Base-by-base conservation (phyloP, 2,888 invertebrate genomes). In the Cephonodes hylas region DNA sequence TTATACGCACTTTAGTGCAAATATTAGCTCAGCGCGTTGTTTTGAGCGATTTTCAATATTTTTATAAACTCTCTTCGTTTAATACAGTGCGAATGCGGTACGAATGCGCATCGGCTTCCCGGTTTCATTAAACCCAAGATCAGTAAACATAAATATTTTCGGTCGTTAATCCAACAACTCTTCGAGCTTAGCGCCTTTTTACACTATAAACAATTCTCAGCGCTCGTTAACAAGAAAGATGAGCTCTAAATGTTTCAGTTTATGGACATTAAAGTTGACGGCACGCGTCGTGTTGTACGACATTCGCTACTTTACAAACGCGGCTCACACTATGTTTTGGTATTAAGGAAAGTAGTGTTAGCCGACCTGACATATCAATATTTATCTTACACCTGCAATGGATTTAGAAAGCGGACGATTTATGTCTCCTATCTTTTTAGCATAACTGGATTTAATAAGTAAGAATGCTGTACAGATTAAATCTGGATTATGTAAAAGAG, bases 161-260 rank as follows among this genome's bases (percentile, higher is more conserved):
- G 79, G 80, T 81, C 80, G 81, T 88, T 89, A 83, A 86, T 84
- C 72, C 77, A 71, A 74, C 79, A 80, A 83, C 77, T 81, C 79
- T 72, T 73, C 70, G 74, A 78, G 81, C 79, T 83, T 82, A 81
- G 79, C 81, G 79, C 78, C 86, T 84, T 89, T 89, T 91, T 88
- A 85, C 79, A 86, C 88, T 83, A 89, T 91, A 90, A 92, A 91
- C 89, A 89, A 88, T 91, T 84, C 86, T 68, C 74, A 71, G 69
- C 70, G 86, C 69, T 88, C 91, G 89, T 93, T 93, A 93, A 92
- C 77, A 91, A 90, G 92, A 93, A 87, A 91, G 89, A 93, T 92
- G 92, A 86, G 88, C 89, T 87, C 84, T 91, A 88, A 89, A 84
- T 81, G 82, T 80, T 83, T 81, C 79, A 70, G 83, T 93, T 93